Evolutionary conservation across 1,140 invertebrate species (phyloP).

Genomic region (Drosophila malerkotliana): DNA sequence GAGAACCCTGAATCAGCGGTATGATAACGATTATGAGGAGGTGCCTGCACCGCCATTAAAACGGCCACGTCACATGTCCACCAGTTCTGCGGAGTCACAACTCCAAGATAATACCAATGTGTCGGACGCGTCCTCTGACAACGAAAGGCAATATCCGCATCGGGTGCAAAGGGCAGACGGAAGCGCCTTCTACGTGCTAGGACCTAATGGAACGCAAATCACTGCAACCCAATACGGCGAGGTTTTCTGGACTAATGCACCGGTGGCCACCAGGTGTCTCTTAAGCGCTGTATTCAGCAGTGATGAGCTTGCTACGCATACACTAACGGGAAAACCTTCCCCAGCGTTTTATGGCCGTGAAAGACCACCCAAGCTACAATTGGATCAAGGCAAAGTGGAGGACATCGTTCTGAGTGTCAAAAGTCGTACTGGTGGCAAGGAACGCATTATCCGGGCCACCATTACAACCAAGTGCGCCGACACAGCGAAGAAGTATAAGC

Average conservation of each 20-base stretch:
- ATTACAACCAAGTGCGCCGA: constrained; percentile 87
- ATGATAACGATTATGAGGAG: constrained; percentile 30
- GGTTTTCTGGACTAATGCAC: constrained; percentile 75
- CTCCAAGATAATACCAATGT: background rate
- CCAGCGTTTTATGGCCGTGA: constrained; percentile 77
- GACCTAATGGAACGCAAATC: constrained; percentile 79
- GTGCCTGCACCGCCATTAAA: constrained; percentile 33
- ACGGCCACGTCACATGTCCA: constrained; percentile 38
- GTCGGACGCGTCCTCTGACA: background rate
- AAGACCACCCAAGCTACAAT: constrained; percentile 65
- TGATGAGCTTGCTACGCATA: constrained; percentile 82
- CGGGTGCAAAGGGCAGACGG: constrained; percentile 33
- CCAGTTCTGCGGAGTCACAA: constrained; percentile 47
- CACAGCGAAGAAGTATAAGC: constrained; percentile 85
- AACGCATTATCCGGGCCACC: constrained; percentile 71
- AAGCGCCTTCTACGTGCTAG: constrained; percentile 58
- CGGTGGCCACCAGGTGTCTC: constrained; percentile 78
- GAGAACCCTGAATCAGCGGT: constrained; percentile 55
- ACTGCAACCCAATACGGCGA: constrained; percentile 44
- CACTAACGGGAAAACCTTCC: constrained; percentile 83
- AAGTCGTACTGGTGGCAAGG: constrained; percentile 66
- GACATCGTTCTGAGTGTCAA: constrained; percentile 81
- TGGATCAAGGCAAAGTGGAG: constrained; percentile 74
- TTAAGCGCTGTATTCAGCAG: constrained; percentile 71
- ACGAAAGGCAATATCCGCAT: constrained; percentile 44